These are phyloP conservation scores for Gymnosoma rotundatum DNA, from an alignment of 2,888 invertebrate genomes.

Conservation along the genomic window DNA sequence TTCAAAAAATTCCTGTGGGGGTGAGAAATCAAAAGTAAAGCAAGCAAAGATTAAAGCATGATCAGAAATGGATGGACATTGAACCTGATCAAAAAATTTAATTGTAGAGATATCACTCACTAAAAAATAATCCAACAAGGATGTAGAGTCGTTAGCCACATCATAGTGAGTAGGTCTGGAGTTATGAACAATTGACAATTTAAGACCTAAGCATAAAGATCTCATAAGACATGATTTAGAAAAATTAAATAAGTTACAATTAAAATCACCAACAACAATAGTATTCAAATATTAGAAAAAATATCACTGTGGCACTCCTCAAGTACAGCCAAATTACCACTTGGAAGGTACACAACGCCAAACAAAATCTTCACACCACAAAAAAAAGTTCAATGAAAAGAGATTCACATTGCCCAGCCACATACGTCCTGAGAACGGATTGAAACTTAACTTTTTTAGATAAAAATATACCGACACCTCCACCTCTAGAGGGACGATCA, in stretches of 20 bases:
- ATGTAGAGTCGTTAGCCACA: not conserved
- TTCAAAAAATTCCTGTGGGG: not conserved
- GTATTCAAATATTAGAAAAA: not conserved
- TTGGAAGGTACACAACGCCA: conserved; percentile 7
- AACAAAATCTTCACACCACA: not conserved
- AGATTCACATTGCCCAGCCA: conserved; percentile 16
- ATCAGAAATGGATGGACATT: not conserved
- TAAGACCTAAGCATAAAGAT: not conserved
- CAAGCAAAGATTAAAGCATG: conserved; percentile 7
- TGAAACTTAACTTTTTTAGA: not conserved
- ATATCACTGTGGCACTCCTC: not conserved
- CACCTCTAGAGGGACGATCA: conserved; percentile 8
- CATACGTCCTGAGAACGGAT: not conserved
- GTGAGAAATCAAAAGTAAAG: not conserved
- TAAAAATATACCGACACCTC: conserved; percentile 18
- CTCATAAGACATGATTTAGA: not conserved
- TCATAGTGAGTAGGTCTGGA: conserved; percentile 27
- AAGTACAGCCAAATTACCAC: not conserved
- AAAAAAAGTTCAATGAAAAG: conserved; percentile 23
- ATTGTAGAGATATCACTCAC: not conserved
- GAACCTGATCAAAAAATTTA: not conserved
- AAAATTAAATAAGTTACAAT: conserved; percentile 12
- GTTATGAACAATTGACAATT: conserved; percentile 8
- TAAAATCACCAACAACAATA: conserved; percentile 9
- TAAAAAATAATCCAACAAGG: conserved; percentile 12